A percentile compares a stretch with the other conserved stretches of the same genome.
Evolutionary conservation across 2,113 vertebrate genomes (phyloP).

Genomic region (Pitta sordida): DNA sequence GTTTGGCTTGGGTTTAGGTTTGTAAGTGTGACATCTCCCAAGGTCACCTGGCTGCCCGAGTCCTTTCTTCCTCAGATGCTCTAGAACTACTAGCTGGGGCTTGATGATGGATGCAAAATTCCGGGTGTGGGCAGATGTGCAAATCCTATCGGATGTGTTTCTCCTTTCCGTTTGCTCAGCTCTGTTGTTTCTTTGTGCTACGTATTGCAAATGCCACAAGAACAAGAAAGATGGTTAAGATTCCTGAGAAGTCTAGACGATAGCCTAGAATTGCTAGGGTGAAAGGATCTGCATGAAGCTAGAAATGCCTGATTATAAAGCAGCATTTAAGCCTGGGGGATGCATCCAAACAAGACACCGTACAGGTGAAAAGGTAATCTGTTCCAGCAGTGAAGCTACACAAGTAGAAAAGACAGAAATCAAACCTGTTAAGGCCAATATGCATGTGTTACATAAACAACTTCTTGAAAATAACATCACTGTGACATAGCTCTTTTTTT

Average conservation of each 20-base stretch:
- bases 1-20: not conserved
- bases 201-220: not conserved
- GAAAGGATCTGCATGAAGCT: not conserved
- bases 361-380: not conserved
- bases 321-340: not conserved
- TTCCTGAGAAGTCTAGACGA: not conserved
- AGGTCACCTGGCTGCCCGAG: not conserved
- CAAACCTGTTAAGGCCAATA: not conserved
- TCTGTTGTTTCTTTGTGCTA: not conserved
- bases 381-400: not conserved
- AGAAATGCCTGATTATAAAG: not conserved
- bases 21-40: not conserved
- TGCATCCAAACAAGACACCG: rapidly evolving
- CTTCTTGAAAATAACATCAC: not conserved
- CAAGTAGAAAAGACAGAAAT: not conserved
- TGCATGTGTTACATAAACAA: not conserved
- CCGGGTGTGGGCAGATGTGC: not conserved
- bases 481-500: not conserved
- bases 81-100: not conserved
- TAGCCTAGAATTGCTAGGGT: not conserved
- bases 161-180: not conserved
- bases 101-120: not conserved
- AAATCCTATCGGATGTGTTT: not conserved
- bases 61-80: not conserved
- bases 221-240: not conserved